These are phyloP conservation scores for Muscidifurax raptorellus DNA, from an alignment of 1,140 invertebrate species.

Conservation along the genomic window DNA sequence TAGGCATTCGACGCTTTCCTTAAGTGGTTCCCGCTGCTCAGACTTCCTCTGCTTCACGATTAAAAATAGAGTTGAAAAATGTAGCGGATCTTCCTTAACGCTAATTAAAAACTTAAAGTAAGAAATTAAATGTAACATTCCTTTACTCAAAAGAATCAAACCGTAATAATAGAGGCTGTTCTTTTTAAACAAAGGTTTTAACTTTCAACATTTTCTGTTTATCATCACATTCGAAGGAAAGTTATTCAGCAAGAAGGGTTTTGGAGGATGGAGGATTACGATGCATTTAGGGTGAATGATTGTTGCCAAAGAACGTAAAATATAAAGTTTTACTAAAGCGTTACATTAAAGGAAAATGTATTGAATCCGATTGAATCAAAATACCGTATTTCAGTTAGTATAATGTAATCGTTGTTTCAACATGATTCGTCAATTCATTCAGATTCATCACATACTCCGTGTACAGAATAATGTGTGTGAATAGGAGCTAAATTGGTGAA, in stretches of 20 bases:
- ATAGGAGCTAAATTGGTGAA: slow-evolving; percentile 15
- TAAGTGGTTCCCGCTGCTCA: slow-evolving; percentile 55
- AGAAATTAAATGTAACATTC: slow-evolving; percentile 14
- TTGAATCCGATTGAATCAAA: not conserved
- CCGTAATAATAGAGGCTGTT: not conserved
- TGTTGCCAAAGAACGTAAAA: slow-evolving; percentile 17
- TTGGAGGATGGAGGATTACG: slow-evolving; percentile 19
- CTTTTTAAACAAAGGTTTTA: not conserved
- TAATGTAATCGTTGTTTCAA: not conserved
- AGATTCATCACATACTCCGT: not conserved
- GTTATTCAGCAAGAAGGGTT: slow-evolving; percentile 54
- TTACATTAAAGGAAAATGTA: slow-evolving; percentile 19
- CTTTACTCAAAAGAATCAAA: slow-evolving; percentile 12
- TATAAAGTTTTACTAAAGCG: slow-evolving; percentile 25
- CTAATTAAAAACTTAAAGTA: slow-evolving; percentile 33
- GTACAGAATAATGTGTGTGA: not conserved
- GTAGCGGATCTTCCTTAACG: slow-evolving; percentile 34
- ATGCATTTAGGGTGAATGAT: not conserved
- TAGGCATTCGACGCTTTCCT: slow-evolving; percentile 40
- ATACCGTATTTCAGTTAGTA: not conserved
- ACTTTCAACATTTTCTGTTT: not conserved
- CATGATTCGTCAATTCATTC: not conserved
- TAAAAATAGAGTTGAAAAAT: slow-evolving; percentile 44
- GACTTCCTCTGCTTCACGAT: slow-evolving; percentile 53
- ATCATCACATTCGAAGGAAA: slow-evolving; percentile 3